Percentiles rank a stretch among this genome's conserved stretches.
phyloP scores from a whole-genome alignment of 2,113 vertebrate species.

The Myotis brandtii region DNA sequence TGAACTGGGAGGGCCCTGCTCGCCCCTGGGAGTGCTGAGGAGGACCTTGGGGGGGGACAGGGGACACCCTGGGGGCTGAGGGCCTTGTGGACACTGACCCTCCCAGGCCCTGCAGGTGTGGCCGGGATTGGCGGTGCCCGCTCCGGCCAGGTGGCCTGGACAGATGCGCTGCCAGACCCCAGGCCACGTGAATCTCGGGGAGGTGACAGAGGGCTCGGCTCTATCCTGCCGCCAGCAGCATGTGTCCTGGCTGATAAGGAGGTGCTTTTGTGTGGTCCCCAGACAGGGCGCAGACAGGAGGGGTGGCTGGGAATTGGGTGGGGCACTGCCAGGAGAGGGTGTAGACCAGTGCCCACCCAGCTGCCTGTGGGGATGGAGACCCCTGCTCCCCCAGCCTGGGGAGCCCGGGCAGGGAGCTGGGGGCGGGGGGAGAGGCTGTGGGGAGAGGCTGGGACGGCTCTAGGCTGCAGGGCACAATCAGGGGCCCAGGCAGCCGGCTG shows the following conservation, averaged over 20 bases:
- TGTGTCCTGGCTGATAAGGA: constrained; percentile 55
- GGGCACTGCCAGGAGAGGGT: neutral
- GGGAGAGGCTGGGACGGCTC: neutral
- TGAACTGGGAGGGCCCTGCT: neutral
- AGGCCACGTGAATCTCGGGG: constrained; percentile 23
- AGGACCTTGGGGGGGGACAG: rapidly evolving
- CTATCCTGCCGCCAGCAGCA: rapidly evolving
- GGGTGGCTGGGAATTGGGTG: neutral
- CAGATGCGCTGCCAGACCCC: neutral
- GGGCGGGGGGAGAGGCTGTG: neutral
- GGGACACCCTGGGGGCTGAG: rapidly evolving
- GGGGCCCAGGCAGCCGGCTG: neutral
- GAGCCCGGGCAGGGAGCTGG: neutral
- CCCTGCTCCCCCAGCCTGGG: neutral
- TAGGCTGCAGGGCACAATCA: neutral
- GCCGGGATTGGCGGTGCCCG: neutral
- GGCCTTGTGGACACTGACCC: neutral
- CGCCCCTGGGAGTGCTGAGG: too few relatives aligned
- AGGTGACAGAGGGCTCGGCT: neutral
- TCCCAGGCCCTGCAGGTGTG: too few relatives aligned
- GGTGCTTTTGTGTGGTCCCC: neutral
- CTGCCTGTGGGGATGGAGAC: neutral
- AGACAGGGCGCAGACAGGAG: neutral
- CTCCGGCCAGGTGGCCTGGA: neutral
- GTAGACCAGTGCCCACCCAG: neutral